A percentile compares a stretch with the other conserved stretches of the same genome.
Conservation (phyloP, 1,140 invertebrate species). For the Tigriopus japonicus region DNA sequence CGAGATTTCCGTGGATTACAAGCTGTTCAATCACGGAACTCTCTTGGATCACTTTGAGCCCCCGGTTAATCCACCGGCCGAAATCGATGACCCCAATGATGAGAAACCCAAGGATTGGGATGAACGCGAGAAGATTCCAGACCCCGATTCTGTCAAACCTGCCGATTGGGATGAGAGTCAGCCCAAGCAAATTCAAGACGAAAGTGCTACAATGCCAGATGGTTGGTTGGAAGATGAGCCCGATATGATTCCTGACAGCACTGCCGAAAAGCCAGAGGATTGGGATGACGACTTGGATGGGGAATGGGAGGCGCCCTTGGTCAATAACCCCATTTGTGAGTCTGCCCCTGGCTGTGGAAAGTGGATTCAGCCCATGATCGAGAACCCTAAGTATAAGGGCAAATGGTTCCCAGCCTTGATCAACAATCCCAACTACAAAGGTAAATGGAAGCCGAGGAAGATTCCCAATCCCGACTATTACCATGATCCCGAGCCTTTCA, state of each 20-base stretch:
- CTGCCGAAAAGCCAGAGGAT: conserved; percentile 68
- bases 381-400: conserved; percentile 75
- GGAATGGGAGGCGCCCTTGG: conserved; percentile 85
- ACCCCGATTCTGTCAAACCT: conserved; percentile 64
- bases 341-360: conserved; percentile 69
- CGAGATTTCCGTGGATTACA: conserved; percentile 33
- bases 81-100: conserved; percentile 88
- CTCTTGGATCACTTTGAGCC: conserved; percentile 76
- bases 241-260: conserved; percentile 65
- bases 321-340: conserved; percentile 74
- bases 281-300: conserved; percentile 98
- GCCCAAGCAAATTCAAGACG: conserved; percentile 69
- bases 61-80: conserved; percentile 78
- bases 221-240: conserved; percentile 90
- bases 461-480: conserved; percentile 84
- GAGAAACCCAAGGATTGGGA: conserved; percentile 86
- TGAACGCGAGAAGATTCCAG: conserved; percentile 84
- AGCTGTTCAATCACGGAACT: conserved; percentile 56
- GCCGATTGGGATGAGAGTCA: conserved; percentile 91
- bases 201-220: conserved; percentile 62
- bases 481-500: conserved; percentile 74
- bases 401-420: conserved; percentile 73
- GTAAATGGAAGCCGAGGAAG: conserved; percentile 70
- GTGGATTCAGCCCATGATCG: conserved; percentile 65
- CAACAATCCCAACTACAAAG: conserved; percentile 82